phyloP scores from a whole-genome alignment of 1,140 invertebrate genomes.

The Hydropsyche tenuis region DNA sequence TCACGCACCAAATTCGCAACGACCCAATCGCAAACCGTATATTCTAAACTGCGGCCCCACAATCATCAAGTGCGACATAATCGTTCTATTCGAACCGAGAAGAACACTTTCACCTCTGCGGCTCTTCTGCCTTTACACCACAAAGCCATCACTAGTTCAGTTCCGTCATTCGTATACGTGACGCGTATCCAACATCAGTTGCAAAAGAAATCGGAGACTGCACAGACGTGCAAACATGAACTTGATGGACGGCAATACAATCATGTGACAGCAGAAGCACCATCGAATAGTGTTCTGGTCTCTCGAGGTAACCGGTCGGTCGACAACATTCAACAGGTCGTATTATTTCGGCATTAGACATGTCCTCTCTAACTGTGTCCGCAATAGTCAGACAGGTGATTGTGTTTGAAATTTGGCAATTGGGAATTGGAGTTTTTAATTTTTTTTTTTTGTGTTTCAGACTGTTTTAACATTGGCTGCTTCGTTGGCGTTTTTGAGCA shows the following conservation, averaged over 20 bases:
- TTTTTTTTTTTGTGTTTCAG: slow-evolving; percentile 51
- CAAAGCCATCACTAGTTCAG: slow-evolving; percentile 10
- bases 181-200: slow-evolving; percentile 18
- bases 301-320: too few species aligned
- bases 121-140: slow-evolving; percentile 21
- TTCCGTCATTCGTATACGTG: slow-evolving; percentile 12
- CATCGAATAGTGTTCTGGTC: too few species aligned
- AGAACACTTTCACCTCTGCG: slow-evolving; percentile 6
- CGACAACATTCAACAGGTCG: too few species aligned
- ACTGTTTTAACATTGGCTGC: slow-evolving; percentile 63
- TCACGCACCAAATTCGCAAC: too few species aligned
- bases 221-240: background rate
- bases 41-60: too few species aligned
- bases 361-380: too few species aligned
- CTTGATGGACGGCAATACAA: background rate
- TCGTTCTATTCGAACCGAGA: background rate
- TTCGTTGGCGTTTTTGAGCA: slow-evolving; percentile 64
- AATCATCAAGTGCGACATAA: background rate
- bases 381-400: too few species aligned
- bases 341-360: too few species aligned
- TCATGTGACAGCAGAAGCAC: too few species aligned
- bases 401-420: too few species aligned
- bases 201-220: background rate
- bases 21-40: too few species aligned
- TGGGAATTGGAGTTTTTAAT: too few species aligned